phyloP scores from a whole-genome alignment of 2,113 vertebrate species.

The Gulo gulo region DNA sequence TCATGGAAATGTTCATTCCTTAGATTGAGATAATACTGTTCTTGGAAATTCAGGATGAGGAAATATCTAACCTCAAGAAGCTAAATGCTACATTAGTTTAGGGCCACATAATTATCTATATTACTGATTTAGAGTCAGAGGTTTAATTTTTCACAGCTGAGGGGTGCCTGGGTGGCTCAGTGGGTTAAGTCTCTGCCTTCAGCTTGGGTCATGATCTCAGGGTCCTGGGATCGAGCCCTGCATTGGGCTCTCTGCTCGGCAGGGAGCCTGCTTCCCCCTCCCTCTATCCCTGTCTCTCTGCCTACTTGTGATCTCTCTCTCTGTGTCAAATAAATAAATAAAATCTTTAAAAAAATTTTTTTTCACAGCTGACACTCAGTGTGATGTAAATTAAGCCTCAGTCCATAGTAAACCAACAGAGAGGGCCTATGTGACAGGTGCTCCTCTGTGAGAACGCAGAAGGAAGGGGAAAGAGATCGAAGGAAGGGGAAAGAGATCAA shows the following conservation, averaged over 20 bases:
- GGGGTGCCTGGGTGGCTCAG: no score
- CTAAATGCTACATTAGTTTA: not conserved
- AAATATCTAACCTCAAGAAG: not conserved
- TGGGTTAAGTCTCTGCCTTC: no score
- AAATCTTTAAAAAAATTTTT: not conserved
- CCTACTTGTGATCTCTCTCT: no score
- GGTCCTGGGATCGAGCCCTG: no score
- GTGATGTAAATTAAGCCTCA: not conserved
- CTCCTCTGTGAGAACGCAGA: not conserved
- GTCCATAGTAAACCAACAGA: not conserved
- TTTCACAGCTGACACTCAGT: not conserved
- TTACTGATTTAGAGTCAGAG: not conserved
- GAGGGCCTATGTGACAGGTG: not conserved
- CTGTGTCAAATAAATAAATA: no score
- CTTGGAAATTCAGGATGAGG: conserved; percentile 10
- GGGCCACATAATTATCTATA: not conserved
- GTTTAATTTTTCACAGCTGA: not conserved
- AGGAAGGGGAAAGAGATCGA: not conserved
- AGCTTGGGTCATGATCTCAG: no score
- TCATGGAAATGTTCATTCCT: not conserved
- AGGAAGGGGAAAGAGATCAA: not conserved
- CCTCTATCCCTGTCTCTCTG: no score
- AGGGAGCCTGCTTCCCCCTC: no score
- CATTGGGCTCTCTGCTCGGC: no score
- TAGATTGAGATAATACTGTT: not conserved